phyloP scores from a whole-genome alignment of 2,888 invertebrate genomes.

The Liodrosophila aerea region DNA sequence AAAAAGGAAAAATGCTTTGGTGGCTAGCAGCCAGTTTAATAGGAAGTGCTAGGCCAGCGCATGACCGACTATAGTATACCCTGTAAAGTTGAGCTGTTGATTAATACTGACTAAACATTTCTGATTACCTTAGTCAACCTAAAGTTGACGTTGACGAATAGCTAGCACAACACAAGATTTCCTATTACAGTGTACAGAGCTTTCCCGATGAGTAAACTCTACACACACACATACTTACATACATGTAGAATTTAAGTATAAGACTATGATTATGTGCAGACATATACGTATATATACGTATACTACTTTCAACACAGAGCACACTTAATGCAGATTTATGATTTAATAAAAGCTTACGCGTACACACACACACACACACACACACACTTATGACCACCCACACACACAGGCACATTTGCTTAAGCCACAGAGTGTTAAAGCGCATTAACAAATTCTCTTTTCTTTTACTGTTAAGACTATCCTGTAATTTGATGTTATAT shows the following conservation, averaged over 20 bases:
- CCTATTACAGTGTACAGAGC: too few species aligned
- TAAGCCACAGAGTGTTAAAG: slow-evolving; percentile 48
- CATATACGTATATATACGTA: slow-evolving; percentile 1
- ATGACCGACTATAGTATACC: background rate
- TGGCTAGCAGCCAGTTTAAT: slow-evolving; percentile 22
- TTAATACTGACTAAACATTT: too few species aligned
- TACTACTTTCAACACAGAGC: slow-evolving; percentile 27
- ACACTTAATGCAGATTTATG: slow-evolving; percentile 73
- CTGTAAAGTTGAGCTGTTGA: background rate
- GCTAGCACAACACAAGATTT: too few species aligned
- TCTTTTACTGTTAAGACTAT: background rate
- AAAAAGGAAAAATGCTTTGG: slow-evolving; percentile 70
- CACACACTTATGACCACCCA: slow-evolving; percentile 13
- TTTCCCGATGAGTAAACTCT: too few species aligned
- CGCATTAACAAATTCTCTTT: slow-evolving; percentile 40
- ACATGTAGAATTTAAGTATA: too few species aligned
- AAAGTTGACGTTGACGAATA: too few species aligned
- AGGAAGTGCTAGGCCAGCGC: background rate
- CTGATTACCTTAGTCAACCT: too few species aligned
- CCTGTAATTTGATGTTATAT: background rate
- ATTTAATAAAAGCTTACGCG: slow-evolving; percentile 60
- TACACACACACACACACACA: slow-evolving; percentile 11
- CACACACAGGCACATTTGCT: slow-evolving; percentile 1
- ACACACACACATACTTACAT: too few species aligned
- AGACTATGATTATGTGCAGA: slow-evolving; percentile 9